phyloP scores from a whole-genome alignment of 2,113 vertebrate species.

The Actinemys pallida region DNA sequence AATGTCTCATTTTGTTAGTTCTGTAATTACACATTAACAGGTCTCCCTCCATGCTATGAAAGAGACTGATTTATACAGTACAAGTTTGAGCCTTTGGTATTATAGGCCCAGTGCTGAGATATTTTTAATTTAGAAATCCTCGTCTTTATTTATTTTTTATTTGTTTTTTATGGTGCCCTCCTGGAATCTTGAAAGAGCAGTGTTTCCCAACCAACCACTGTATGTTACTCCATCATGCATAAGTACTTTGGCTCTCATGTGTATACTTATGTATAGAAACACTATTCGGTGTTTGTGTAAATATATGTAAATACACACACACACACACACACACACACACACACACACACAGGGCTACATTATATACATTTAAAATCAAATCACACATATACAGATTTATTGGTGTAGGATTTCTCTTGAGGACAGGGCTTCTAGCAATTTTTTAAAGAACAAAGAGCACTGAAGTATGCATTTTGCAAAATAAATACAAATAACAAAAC shows the following conservation, averaged over 20 bases:
- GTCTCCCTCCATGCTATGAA: not conserved
- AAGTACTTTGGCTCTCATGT: not conserved
- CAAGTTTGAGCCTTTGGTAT: not conserved
- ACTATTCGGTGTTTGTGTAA: not conserved
- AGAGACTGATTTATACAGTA: not conserved
- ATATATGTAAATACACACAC: not conserved
- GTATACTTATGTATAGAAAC: not conserved
- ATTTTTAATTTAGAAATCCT: not conserved
- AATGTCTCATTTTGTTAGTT: conserved; percentile 42
- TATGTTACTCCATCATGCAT: not conserved
- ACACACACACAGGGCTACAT: not conserved
- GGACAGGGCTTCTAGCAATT: not conserved
- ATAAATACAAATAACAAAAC: not conserved
- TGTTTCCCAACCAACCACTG: conserved; percentile 2
- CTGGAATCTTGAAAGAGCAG: not conserved
- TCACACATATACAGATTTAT: not conserved
- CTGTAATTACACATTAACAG: conserved; percentile 29
- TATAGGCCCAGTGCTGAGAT: not conserved
- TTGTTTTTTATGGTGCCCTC: not conserved
- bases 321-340: not conserved
- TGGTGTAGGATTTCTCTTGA: not conserved
- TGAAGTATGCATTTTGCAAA: not conserved
- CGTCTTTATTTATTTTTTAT: not conserved
- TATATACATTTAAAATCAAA: not conserved
- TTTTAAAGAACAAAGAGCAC: not conserved